These are phyloP conservation scores for Sylvia atricapilla DNA, from an alignment of 2,113 vertebrate genomes.

Conservation along the genomic window DNA sequence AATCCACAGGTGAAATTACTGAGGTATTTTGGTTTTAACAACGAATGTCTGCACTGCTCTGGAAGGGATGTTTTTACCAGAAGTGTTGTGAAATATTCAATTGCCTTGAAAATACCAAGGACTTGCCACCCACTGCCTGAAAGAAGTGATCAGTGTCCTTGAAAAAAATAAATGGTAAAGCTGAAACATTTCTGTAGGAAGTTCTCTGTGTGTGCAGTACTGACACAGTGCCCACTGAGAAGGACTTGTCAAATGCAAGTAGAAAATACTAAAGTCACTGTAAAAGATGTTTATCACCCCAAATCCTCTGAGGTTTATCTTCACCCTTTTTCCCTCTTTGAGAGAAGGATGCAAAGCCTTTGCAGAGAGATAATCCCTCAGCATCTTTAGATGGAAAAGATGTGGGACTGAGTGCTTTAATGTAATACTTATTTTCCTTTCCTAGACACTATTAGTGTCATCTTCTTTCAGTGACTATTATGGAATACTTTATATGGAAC, in stretches of 20 bases:
- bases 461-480: not conserved
- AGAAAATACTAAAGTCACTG: not conserved
- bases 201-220: not conserved
- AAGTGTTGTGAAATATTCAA: not conserved
- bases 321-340: conserved; percentile 3
- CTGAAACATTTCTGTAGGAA: not conserved
- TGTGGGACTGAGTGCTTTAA: conserved; percentile 33
- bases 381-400: conserved; percentile 55
- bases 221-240: not conserved
- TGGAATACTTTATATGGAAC: not conserved
- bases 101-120: not conserved
- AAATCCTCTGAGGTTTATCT: conserved; percentile 49
- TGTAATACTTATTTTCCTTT: conserved; percentile 23
- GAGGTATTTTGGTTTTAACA: not conserved
- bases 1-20: not conserved
- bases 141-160: not conserved
- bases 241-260: not conserved
- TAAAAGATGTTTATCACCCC: conserved; percentile 6
- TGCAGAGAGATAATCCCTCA: conserved; percentile 55
- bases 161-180: not conserved
- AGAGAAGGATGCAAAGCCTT: conserved; percentile 38
- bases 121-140: not conserved
- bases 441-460: conserved; percentile 1
- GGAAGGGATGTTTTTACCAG: not conserved
- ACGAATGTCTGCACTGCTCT: not conserved